Base-by-base conservation (phyloP, 2,888 invertebrate genomes). In the Alentia gelatinosa region DNA sequence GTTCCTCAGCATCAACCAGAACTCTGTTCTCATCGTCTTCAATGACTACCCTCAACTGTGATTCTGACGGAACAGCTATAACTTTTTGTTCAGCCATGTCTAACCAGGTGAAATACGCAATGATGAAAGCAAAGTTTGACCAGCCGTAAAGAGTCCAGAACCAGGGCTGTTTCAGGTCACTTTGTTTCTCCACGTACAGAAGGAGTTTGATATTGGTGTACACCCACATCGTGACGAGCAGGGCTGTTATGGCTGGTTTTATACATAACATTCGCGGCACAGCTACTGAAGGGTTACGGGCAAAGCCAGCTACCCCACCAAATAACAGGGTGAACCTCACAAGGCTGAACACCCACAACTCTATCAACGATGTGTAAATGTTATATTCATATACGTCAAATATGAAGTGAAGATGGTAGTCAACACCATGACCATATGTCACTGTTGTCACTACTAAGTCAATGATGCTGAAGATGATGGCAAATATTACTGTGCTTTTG, bases 71-170 rank as follows among this genome's bases (percentile, higher is more conserved):
- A 15, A 26, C 23, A 37, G 19, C 23, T 19, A 12, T 63, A 12
- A 92, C 26, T 47, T 91, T 88, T 56, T 93, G 89, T 30, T 90
- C 91, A 42, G 93, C 91, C 23, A 95, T 84, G 19, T 93, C 33
- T 23, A 90, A 39, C 92, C 93, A 93, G 74, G 91, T 91, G 23
- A 94, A 37, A 63, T 90, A 91, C 30, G 94, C 91, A 37, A 93
- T 26, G 9, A 93, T 37, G 1, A 93, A 92, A 15, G 92, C 91
- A 12, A 92, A 23, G 35, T 93, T 47, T 9, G 93, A 92, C 93
- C 94, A 94, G 5, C 92, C 50, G 86, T 94, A 93, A 74, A 93
- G 89, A 3, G 90, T 84, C 94, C 94, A 94, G 75, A 94, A 93
- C 93, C 94, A 94, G 9, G 63, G 84, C 35, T 93, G 91, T 15